phyloP scores from a whole-genome alignment of 2,113 vertebrate species.

The Barnardius zonarius region DNA sequence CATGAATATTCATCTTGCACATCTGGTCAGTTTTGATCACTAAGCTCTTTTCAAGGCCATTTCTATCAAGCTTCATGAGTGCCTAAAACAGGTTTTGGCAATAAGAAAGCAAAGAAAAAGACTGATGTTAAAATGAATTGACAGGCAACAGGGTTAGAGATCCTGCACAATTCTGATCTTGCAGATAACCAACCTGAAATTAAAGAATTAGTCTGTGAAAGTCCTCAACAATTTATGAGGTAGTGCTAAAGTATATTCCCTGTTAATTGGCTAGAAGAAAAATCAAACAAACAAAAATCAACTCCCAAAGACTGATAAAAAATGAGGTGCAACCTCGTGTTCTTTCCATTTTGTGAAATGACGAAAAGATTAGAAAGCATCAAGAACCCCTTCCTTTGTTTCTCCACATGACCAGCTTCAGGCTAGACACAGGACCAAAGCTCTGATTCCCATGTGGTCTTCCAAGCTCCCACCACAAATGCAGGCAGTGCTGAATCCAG shows the following conservation, averaged over 20 bases:
- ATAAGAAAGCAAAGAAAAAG: slow-evolving; percentile 28
- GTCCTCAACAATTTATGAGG: slow-evolving; percentile 30
- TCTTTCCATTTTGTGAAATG: neutral
- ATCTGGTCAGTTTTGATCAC: slow-evolving; percentile 61
- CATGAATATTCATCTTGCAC: slow-evolving; percentile 59
- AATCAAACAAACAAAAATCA: neutral
- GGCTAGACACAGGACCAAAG: neutral
- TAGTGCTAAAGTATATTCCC: neutral
- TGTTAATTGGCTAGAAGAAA: neutral
- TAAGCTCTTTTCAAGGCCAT: slow-evolving; percentile 43
- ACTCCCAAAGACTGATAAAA: neutral
- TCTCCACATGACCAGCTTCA: neutral
- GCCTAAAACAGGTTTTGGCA: slow-evolving; percentile 41
- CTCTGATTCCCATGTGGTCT: neutral
- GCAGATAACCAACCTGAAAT: slow-evolving; percentile 61
- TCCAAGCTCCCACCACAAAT: neutral
- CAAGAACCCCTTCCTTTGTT: neutral
- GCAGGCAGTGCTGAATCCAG: neutral
- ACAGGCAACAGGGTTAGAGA: slow-evolving; percentile 69
- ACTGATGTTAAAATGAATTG: slow-evolving; percentile 65
- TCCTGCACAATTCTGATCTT: slow-evolving; percentile 49
- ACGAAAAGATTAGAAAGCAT: neutral
- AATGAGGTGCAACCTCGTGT: neutral
- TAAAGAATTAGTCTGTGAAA: slow-evolving; percentile 58
- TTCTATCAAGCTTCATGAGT: slow-evolving; percentile 36